Conservation (phyloP, 2,888 invertebrate species). For the Lasioglossum lativentre region DNA sequence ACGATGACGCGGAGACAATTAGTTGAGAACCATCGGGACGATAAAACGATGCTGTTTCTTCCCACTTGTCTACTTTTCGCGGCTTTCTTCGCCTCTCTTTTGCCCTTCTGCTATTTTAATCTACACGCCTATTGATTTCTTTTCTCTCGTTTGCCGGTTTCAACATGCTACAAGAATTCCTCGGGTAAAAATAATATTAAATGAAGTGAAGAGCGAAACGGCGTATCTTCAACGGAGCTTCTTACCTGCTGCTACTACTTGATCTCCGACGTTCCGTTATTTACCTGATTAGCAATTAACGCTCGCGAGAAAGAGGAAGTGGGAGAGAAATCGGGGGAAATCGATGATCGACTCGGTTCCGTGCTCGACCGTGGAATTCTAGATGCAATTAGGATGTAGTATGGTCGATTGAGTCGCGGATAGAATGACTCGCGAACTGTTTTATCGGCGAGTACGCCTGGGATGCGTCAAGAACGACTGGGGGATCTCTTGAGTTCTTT, state of each 20-base stretch:
- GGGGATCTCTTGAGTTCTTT: slow-evolving; percentile 51
- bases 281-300: slow-evolving; percentile 63
- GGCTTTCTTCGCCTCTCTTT: background rate
- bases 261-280: slow-evolving; percentile 43
- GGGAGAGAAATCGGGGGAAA: slow-evolving; percentile 40
- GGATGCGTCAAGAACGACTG: slow-evolving; percentile 37
- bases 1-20: background rate
- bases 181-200: background rate
- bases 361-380: slow-evolving; percentile 20
- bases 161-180: background rate
- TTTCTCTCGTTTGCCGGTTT: background rate
- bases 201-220: background rate
- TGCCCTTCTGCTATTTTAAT: slow-evolving; percentile 1
- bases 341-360: slow-evolving; percentile 41
- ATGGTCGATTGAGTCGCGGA: slow-evolving; percentile 26
- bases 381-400: slow-evolving; percentile 22
- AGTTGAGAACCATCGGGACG: background rate
- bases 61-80: background rate
- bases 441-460: slow-evolving; percentile 35
- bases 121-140: background rate
- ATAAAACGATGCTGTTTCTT: background rate
- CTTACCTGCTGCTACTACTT: background rate
- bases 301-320: slow-evolving; percentile 20
- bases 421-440: slow-evolving; percentile 39
- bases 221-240: background rate